Base-by-base conservation (phyloP, 2,797 vertebrate species). In the Alexandromys oeconomus region DNA sequence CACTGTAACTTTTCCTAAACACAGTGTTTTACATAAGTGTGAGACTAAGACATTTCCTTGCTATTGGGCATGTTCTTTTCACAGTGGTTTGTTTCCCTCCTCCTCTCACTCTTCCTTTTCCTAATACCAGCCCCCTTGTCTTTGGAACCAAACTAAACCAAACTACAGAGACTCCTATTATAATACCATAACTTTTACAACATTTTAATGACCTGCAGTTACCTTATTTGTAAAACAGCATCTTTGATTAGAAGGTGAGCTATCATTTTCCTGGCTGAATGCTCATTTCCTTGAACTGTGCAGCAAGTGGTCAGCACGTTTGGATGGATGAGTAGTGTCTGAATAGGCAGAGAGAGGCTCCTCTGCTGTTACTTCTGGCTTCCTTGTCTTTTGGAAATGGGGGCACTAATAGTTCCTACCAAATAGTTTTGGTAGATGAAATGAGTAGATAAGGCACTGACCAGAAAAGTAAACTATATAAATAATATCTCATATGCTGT, bases 331-430 rank as follows among this genome's bases (percentile, higher is more conserved):
- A 46, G 88, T 90, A 46, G 37, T 73, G 11, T 78, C 81, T 79
- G 57, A 95, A 77, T 77, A 78, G 59, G 61, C 29, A 80, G 80
- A 73, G 27, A 91, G 89, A 19, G 40, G 51, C 48, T 46, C 27
- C 29, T 34, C 37, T 15, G 59, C 23, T 89, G 6, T 81, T 67
- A 57, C 3, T 12, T 91, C 8, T 88, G 82, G 63, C 84, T 90
- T 89, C 80, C n/a, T 43, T 91, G 54, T 76, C 8, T 82, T 93
- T 96, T 89, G 40, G 43, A 94, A 95, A 77, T 27, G 3, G 34
- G 34, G 17, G 63, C 54, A 73, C 93, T 90, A 71, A 31, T 89
- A 92, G 40, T 57, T 84, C 14, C 34, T 79, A 43, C 2, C 43
- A 86, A 21, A 48, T 40, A 34, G 48, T 92, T 91, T 91, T 86